These are phyloP conservation scores for Patella depressa DNA, from an alignment of 2,888 invertebrate species.

Conservation along the genomic window DNA sequence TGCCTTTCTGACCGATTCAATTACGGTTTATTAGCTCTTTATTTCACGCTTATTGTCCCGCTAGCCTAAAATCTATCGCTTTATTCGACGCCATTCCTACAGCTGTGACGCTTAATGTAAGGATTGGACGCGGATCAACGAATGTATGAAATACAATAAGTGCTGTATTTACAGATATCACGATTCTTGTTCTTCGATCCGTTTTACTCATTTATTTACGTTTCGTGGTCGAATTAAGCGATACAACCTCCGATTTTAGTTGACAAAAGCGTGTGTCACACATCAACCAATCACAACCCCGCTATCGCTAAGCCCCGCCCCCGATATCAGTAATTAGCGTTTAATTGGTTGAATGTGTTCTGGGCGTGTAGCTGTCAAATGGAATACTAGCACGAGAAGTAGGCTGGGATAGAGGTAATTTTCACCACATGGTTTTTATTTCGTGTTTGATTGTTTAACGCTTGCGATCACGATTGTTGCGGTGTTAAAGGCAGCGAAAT, in stretches of 20 bases:
- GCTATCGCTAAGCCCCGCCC: background rate
- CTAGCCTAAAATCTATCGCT: background rate
- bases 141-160: too few relatives aligned
- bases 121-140: too few relatives aligned
- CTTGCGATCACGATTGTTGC: background rate
- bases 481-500: conserved; percentile 5
- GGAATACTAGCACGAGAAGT: background rate
- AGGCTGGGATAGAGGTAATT: background rate
- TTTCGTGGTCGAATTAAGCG: background rate
- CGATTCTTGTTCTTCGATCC: background rate
- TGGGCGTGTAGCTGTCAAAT: background rate
- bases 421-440: conserved; percentile 7
- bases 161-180: background rate
- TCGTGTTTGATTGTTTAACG: conserved; percentile 4
- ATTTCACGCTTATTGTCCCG: background rate
- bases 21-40: background rate
- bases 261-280: background rate
- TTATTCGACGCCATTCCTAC: background rate
- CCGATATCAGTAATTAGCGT: background rate
- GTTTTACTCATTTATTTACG: background rate
- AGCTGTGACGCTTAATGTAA: background rate
- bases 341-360: background rate
- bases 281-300: background rate
- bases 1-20: background rate
- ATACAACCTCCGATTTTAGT: background rate